Conservation (phyloP, 2,797 vertebrate genomes). For the Triplophysa yarkandensis region DNA sequence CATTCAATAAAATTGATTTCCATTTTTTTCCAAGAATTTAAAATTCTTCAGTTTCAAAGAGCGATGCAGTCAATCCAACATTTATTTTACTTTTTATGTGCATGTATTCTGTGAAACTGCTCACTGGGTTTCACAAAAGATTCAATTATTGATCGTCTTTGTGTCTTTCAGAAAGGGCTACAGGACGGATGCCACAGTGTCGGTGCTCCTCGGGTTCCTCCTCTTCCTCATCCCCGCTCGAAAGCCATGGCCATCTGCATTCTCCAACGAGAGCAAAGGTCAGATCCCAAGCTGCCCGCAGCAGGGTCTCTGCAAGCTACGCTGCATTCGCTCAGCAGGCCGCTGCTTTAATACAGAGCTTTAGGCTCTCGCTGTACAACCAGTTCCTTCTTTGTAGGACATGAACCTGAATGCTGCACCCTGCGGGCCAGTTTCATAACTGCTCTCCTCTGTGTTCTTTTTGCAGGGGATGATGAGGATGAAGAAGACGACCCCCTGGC, state of each 20-base stretch:
- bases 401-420: not conserved
- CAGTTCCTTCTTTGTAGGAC: constrained; percentile 7
- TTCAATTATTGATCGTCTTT: not conserved
- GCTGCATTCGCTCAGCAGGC: not conserved
- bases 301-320: not conserved
- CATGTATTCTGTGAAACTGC: too few species aligned
- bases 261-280: constrained; percentile 75
- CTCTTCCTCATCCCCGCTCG: constrained; percentile 97
- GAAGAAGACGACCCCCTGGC: constrained; percentile 70
- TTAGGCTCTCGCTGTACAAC: constrained; percentile 2
- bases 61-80: too few species aligned
- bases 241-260: constrained; percentile 80
- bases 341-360: not conserved
- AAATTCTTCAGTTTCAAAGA: not conserved
- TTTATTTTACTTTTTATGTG: too few species aligned
- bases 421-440: constrained; percentile 5
- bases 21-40: not conserved
- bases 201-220: constrained; percentile 93
- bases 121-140: too few species aligned
- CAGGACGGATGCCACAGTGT: constrained; percentile 93
- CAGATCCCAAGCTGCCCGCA: constrained; percentile 51
- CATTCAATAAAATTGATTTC: constrained; percentile 8
- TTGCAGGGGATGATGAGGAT: constrained; percentile 62
- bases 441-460: constrained; percentile 20
- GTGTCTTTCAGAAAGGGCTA: constrained; percentile 86